phyloP scores from a whole-genome alignment of 2,113 vertebrate species.

The Ceyx cyanopectus region DNA sequence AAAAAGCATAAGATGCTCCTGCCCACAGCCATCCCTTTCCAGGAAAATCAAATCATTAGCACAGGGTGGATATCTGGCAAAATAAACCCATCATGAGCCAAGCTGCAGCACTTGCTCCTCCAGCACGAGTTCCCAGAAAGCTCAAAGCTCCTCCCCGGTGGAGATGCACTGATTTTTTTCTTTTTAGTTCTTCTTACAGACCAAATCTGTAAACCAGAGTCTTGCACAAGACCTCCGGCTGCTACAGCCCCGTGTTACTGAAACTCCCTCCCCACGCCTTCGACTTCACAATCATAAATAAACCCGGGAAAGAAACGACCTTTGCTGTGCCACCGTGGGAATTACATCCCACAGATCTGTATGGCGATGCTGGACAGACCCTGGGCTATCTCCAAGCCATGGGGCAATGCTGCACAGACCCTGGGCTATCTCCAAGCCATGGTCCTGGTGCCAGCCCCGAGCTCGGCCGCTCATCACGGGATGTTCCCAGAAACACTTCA shows the following conservation, averaged over 20 bases:
- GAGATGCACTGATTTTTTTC: not conserved
- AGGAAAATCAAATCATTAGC: not conserved
- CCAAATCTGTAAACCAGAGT: not conserved
- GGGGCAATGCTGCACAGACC: accelerated
- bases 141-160: accelerated
- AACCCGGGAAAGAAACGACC: not conserved
- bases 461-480: too few relatives aligned
- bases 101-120: not conserved
- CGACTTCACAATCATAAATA: not conserved
- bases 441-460: not conserved
- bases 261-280: not conserved
- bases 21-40: not conserved
- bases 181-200: not conserved
- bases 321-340: accelerated
- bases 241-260: accelerated
- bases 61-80: not conserved
- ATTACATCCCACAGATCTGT: accelerated
- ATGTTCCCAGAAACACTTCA: not conserved
- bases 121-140: not conserved
- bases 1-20: not conserved
- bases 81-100: not conserved
- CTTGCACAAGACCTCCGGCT: not conserved
- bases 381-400: not conserved
- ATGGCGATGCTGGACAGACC: accelerated
- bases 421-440: not conserved